Evolutionary conservation across 2,888 invertebrate genomes (phyloP), one percentile per base, ranked within the genome.

Genomic region (Tethea ocularis): DNA sequence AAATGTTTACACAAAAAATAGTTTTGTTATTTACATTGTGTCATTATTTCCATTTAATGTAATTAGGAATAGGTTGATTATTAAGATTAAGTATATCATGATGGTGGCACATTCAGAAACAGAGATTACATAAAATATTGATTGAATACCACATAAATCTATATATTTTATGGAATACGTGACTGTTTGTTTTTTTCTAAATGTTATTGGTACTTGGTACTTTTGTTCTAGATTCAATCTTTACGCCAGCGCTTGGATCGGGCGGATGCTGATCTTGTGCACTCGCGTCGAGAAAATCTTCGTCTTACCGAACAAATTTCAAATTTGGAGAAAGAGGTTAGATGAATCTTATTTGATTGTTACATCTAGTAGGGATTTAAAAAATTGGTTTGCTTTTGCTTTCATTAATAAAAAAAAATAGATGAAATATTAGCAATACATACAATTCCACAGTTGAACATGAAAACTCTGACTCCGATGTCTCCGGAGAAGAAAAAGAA

Each of bases 251-350:
- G 96, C 26, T 78, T 97, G 71, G 97, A 97, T 80, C 93, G 97
- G 58, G 96, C 96, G 17, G 97, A 97, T 82, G 96, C 96, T 0
- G 97, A 97, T 78, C 79, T 97, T 62, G 94, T 97, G 36, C 97
- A 97, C 74, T 96, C 96, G 20, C 95, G 97, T 53, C 94, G 97
- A 11, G 97, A 97, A 80, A 97, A 97, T 74, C 88, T 97, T 38
- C 94, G 97, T 53, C 93, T 97, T 11, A 94, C 95, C 15, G 97
- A 97, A 79, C 96, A 97, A 78, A 95, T 97, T 38, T 94, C 97
- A 4, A 95, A 95, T 59, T 86, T 97, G 69, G 97, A 97, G 78
- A 96, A 97, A 87, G 97, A 97, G 95, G 97, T 97, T 81, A 60
- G 15, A 41, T 11, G 51, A 23, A 29, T 10, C 1, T 11, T 13